phyloP scores from a whole-genome alignment of 2,888 invertebrate species.

The Seladonia tumulorum region DNA sequence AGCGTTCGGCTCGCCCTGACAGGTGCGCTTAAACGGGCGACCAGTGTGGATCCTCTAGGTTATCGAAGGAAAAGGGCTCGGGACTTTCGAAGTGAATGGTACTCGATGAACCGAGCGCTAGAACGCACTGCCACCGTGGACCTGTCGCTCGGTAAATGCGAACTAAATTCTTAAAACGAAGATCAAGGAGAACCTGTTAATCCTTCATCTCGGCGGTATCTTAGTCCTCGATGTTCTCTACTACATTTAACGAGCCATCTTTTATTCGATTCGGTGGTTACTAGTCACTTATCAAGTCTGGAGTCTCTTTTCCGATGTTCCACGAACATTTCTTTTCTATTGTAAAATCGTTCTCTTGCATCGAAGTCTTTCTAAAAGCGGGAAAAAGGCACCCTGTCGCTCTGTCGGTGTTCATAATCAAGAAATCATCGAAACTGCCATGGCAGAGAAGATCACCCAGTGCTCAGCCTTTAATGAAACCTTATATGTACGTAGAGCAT shows the following conservation, averaged over 20 bases:
- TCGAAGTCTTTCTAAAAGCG: slow-evolving; percentile 14
- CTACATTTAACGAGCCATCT: not conserved
- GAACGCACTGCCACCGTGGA: not conserved
- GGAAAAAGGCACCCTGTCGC: not conserved
- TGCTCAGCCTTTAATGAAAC: not conserved
- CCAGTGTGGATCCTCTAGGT: slow-evolving; percentile 10
- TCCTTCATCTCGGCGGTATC: not conserved
- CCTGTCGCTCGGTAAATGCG: not conserved
- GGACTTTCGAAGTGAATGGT: slow-evolving; percentile 1
- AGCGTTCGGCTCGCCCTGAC: not conserved
- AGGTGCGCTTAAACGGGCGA: slow-evolving; percentile 22
- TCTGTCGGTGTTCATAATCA: not conserved
- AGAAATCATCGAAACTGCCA: slow-evolving; percentile 16
- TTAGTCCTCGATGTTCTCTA: slow-evolving; percentile 2
- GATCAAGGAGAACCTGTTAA: not conserved
- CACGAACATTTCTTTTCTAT: not conserved
- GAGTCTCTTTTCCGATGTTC: slow-evolving; percentile 11
- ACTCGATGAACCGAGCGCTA: not conserved
- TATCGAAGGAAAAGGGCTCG: slow-evolving; percentile 8
- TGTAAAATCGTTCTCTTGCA: slow-evolving; percentile 5
- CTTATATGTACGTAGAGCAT: not conserved
- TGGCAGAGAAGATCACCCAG: not conserved
- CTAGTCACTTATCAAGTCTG: not conserved
- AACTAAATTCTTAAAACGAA: not conserved
- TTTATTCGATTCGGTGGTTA: not conserved